Conservation (phyloP, 2,888 invertebrate species). For the Ophonus ardosiacus region DNA sequence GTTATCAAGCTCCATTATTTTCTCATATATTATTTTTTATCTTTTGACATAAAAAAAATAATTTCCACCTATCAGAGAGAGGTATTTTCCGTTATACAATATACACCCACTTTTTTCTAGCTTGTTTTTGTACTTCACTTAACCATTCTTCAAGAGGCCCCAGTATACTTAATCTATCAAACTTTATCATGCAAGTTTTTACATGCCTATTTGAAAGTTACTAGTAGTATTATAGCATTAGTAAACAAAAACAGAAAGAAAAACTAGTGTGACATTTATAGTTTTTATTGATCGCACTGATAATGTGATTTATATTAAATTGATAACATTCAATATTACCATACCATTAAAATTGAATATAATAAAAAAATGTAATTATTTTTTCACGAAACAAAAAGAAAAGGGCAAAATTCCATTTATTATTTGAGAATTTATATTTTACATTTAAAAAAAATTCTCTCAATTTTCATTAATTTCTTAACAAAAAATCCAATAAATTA, state of each 20-base stretch:
- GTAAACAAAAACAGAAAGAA: neutral
- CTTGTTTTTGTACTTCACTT: neutral
- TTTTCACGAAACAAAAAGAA: neutral
- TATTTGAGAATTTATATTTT: too few relatives aligned
- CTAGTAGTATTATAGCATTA: too few relatives aligned
- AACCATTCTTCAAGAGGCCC: neutral
- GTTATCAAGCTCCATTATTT: slow-evolving; percentile 24
- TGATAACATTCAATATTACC: neutral
- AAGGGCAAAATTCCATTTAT: too few relatives aligned
- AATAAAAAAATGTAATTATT: neutral
- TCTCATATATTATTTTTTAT: slow-evolving; percentile 45
- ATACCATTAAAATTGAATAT: neutral
- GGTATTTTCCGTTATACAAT: slow-evolving; percentile 48
- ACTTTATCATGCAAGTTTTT: neutral
- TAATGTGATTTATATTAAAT: slow-evolving; percentile 11
- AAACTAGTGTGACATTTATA: slow-evolving; percentile 41
- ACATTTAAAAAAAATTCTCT: too few relatives aligned
- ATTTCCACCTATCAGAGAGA: slow-evolving; percentile 36
- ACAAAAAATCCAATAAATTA: too few relatives aligned
- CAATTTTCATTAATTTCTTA: too few relatives aligned
- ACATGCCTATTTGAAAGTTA: neutral
- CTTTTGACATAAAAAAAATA: slow-evolving; percentile 13
- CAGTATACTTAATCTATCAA: neutral
- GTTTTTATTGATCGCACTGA: slow-evolving; percentile 17
- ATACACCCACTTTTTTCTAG: slow-evolving; percentile 27